Evolutionary conservation across 2,113 vertebrate species (phyloP), one percentile per base, ranked within the genome.

Genomic region (Cyphomyrus discorhynchus): DNA sequence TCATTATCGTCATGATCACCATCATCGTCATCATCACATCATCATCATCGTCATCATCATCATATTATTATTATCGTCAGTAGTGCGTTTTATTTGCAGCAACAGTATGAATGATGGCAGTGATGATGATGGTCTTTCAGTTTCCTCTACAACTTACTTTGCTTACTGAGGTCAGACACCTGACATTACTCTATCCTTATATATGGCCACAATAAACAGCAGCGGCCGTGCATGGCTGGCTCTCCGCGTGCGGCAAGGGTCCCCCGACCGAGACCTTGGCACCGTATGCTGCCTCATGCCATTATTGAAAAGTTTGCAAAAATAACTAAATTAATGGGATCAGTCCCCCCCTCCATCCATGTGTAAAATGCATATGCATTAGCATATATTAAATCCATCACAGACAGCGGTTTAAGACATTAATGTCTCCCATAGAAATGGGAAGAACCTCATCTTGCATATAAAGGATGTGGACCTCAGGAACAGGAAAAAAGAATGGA

Each of bases 311-410:
- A 17, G 17, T 84, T 84, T 47, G 45, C 82, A 84, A 84, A 84
- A 46, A 47, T 45, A 47, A 47, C 82, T 84, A 84, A 84, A 84
- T 84, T 84, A 47, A 84, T 84, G 82, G 82, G 39, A 45, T 47
- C 82, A 24, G 82, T 45, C 82, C 82, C 82, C 82, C 45, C 82
- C 45, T 47, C 21, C 82, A 84, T n/a, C 82, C 82, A 84, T 47
- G 45, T 84, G 82, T 45, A 47, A 84, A 84, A 84, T 84, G 45
- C 82, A 84, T 84, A 84, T 84, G 42, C 39, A 83, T 83, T 42
- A 83, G 80, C 80, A 84, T 84, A 84, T 84, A 84, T 84, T 84
- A 84, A 21, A 84, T 47, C 24, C 24, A 84, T 47, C 45, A 47
- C 82, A 45, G 45, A 84, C 19, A 84, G 42, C 7, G 45, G 82